Base-by-base conservation (phyloP, 2,797 vertebrate species). In the Otus scops region DNA sequence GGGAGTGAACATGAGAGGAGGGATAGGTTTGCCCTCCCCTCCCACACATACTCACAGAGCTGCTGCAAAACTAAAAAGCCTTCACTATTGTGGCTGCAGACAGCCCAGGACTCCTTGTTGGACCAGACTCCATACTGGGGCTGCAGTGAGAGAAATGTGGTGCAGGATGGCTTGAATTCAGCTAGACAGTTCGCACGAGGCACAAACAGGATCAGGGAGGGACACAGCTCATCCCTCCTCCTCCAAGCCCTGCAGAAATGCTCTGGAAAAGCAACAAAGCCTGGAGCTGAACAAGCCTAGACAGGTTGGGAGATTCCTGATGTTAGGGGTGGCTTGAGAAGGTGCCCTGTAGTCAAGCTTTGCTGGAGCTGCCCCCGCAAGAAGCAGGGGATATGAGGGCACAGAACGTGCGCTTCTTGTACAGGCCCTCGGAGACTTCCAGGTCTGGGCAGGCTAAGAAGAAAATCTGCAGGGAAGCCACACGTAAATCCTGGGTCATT, bases 211-310 rank as follows among this genome's bases (percentile, higher is more conserved):
- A 79, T 45, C 38, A 56, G 59, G 39, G 85, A 94, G 45, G 43
- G 54, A 92, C 57, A 54, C 18, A 59, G 76, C 36, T 95, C 76
- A 84, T n/a, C 69, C 30, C 50, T 84, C 28, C 61, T 81, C 59
- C 80, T 27, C 19, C 27, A 0, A 85, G 63, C 53, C 59, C 74
- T 56, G 41, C 60, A 79, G 86, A 95, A 95, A 87, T 26, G 18
- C 53, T 85, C 64, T 85, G 81, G 68, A 89, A 95, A 89, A 73
- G 70, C 68, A 81, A 70, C 60, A 95, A 89, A 50, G 68, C 67
- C 67, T 75, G 51, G 41, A 92, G 67, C 63, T 60, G 67, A 92
- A 79, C 92, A 88, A 41, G 83, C 30, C 28, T 64, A 83, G 71
- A 54, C 90, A 92, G 2, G 38, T 8, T 8, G 6, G 28, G 51